phyloP scores from a whole-genome alignment of 2,113 vertebrate genomes.

The Arenaria interpres region DNA sequence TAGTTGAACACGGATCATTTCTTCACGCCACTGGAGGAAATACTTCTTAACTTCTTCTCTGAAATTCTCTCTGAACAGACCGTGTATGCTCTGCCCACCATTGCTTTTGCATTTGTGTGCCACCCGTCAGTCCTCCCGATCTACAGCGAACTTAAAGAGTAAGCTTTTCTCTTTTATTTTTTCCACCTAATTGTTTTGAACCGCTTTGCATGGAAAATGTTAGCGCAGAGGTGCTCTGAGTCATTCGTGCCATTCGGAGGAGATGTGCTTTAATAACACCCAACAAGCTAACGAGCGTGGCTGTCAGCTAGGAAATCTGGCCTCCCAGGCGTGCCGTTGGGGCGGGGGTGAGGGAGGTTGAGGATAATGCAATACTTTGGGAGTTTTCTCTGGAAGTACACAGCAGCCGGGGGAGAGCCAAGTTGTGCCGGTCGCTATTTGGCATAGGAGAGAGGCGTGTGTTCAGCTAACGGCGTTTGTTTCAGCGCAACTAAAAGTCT shows the following conservation, averaged over 20 bases:
- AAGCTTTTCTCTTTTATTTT: constrained; percentile 57
- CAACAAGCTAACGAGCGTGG: background rate
- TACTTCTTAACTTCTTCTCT: constrained; percentile 20
- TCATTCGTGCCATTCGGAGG: background rate
- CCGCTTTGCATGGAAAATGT: background rate
- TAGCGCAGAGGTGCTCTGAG: constrained; percentile 10
- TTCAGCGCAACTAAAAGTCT: background rate
- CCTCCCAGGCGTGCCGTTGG: background rate
- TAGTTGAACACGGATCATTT: background rate
- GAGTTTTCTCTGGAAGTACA: constrained; percentile 23
- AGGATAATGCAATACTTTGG: background rate
- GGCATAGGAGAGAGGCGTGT: background rate
- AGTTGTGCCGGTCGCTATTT: background rate
- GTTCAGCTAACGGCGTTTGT: background rate
- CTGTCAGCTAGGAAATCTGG: background rate
- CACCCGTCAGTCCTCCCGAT: constrained; percentile 82
- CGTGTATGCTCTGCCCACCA: constrained; percentile 81
- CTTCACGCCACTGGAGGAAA: background rate
- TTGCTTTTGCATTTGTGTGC: constrained; percentile 83
- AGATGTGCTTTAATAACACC: constrained; percentile 9
- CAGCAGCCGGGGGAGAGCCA: background rate
- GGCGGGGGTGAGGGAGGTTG: background rate
- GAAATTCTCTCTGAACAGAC: constrained; percentile 74
- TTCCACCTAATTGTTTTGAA: constrained; percentile 2
- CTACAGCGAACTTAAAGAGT: constrained; percentile 85